Conservation (phyloP, 2,113 vertebrate genomes). For the Craseonycteris thonglongyai region DNA sequence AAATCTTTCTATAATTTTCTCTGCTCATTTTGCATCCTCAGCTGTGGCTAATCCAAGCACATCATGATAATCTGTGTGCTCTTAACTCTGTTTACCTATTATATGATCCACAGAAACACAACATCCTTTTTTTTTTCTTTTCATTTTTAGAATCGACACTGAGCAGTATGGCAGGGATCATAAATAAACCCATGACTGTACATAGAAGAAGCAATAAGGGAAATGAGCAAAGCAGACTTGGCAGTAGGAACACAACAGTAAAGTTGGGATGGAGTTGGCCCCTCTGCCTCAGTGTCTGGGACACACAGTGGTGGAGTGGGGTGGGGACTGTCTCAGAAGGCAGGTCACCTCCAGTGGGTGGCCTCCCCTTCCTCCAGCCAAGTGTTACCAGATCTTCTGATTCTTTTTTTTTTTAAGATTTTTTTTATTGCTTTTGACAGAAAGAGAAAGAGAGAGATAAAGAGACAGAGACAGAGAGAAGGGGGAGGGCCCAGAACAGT, state of each 20-base stretch:
- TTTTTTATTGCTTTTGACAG: too few relatives aligned
- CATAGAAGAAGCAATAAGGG: not conserved
- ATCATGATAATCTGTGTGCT: not conserved
- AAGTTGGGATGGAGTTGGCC: too few relatives aligned
- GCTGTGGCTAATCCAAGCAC: not conserved
- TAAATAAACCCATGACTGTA: not conserved
- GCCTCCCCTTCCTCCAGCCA: not conserved
- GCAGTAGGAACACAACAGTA: not conserved
- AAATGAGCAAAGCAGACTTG: not conserved
- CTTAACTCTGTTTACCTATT: not conserved
- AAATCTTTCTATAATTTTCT: not conserved
- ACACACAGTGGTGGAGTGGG: too few relatives aligned
- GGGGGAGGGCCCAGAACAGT: too few relatives aligned
- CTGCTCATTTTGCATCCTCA: not conserved
- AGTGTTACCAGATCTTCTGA: not conserved
- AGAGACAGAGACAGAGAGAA: too few relatives aligned
- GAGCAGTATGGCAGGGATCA: not conserved
- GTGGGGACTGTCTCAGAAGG: not conserved
- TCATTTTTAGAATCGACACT: not conserved
- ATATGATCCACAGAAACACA: not conserved
- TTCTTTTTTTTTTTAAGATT: too few relatives aligned
- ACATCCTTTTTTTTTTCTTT: not conserved
- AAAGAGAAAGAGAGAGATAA: too few relatives aligned
- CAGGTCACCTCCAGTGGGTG: not conserved
- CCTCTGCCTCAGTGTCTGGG: not conserved